Evolutionary conservation across 2,888 invertebrate species (phyloP), one percentile per base, ranked within the genome.

Genomic region (Coenonympha arcania): DNA sequence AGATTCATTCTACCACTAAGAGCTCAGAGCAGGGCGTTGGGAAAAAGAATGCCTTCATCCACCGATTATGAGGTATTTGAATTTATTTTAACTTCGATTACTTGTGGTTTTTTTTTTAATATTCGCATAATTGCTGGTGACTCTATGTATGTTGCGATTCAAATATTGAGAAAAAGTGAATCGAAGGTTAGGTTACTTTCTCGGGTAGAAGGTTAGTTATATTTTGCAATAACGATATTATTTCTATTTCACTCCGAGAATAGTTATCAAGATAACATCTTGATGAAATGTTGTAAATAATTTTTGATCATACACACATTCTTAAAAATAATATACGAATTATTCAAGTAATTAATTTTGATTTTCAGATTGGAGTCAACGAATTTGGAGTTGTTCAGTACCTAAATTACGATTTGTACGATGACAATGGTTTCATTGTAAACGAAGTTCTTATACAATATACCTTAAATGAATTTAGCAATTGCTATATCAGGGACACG

Each of bases 1-100:
- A 88, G 93, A 16, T 88, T 95, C 50, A 88, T 90, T 1, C 74
- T 94, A 76, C 87, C 90, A 16, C 80, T 95, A 48, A 90, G 92
- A 63, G 89, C 90, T 15, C 94, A 92, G 64, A 91, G 95, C 90
- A 87, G 88, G 40, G 78, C 89, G 3, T 63, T 91, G 1, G 94
- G 94, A 1, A 93, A 92, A 67, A 82, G 94, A 16, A 75, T 83
- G 48, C 88, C 92, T 0, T 81, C 86, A 40, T 87, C 84, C 4
- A 76, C 87, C 4, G 89, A 90, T 54, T 94, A 92, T 67, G 90
- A 93, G 68, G 90, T 91, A 57, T 22, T 1, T n/a, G n/a, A n/a
- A 13, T 13, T n/a, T 13, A 4, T n/a, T 19, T 11, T 19, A 11
- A 18, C 6, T 5, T 1, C 4, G n/a, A 2, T 19, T 36, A 6